phyloP scores from a whole-genome alignment of 2,113 vertebrate species.

The Propithecus coquereli region DNA sequence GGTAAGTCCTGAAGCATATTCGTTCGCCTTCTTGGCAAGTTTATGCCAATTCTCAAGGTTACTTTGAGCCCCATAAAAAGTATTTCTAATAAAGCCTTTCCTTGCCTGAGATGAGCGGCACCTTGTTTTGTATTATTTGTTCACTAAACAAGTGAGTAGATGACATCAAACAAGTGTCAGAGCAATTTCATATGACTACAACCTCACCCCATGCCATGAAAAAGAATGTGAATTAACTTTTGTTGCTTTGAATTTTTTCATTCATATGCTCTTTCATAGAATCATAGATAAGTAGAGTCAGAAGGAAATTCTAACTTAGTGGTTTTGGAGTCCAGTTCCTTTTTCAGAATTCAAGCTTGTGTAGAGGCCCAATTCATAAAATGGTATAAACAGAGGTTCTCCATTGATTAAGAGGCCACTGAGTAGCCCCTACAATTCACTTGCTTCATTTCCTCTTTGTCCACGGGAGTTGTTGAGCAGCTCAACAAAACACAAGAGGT shows the following conservation, averaged over 20 bases:
- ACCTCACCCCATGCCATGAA: not conserved
- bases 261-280: not conserved
- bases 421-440: not conserved
- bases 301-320: conserved; percentile 9
- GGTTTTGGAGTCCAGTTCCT: not conserved
- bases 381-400: not conserved
- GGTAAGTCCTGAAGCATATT: conserved; percentile 32
- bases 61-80: not conserved
- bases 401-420: not conserved
- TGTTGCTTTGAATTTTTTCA: not conserved
- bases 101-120: not conserved
- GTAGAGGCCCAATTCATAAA: not conserved
- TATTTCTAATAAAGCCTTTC: conserved; percentile 19
- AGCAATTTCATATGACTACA: not conserved
- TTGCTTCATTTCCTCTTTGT: not conserved
- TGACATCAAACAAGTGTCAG: not conserved
- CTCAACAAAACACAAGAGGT: not conserved
- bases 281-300: not conserved
- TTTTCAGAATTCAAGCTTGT: not conserved
- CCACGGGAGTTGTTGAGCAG: not conserved
- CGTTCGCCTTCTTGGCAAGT: not conserved
- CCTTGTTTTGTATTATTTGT: not conserved
- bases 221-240: not conserved
- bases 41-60: conserved; percentile 43
- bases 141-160: conserved; percentile 23